Base-by-base conservation (phyloP, 2,888 invertebrate genomes). In the Oscheius onirici region DNA sequence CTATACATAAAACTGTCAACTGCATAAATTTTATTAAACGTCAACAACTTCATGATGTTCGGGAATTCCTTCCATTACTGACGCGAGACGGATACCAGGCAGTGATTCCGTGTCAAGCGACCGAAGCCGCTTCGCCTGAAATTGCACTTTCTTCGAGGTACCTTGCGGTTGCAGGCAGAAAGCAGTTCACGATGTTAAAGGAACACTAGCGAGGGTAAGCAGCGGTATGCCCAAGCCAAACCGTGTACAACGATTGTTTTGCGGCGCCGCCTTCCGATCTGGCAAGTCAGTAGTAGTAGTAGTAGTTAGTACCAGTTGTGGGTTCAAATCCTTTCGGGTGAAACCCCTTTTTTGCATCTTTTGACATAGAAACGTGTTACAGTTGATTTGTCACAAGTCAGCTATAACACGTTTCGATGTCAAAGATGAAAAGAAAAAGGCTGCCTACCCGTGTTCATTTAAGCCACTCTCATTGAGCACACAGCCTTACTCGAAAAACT, bases 61-160 rank as follows among this genome's bases (percentile, higher is more conserved):
- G 22, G 66, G 66, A 34, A 66, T 66, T 1, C 66, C 66, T 43
- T 66, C 66, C 66, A 66, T 66, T 3, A 66, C 55, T 1, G 52
- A 66, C 2, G 66, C 52, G 17, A 66, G 43, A 8, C 66, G 34
- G 13, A 66, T 6, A 10, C 66, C 66, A 13, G 66, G 66, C 17
- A 66, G 22, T 24, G 66, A 66, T 52, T 66, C 66, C 34, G 66
- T 66, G 43, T 66, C 66, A 26, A 66, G 52, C 20, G 66, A 66
- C 54, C 54, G 51, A 41, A 52, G 66, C 43, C 66, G 51, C 41
- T 66, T 54, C 43, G 49, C 63, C 63, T 63, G 49, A 49, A 63
- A 49, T 11, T 8, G 3, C 2, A 58, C 6, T 11, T 34, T 34
- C 8, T 34, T 8, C 3, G 34, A 34, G 34, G 3, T n/a, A n/a